Percentiles rank a stretch among this genome's conserved stretches.
Evolutionary conservation across 2,888 invertebrate genomes (phyloP).

Genomic region (Tortrix viridana): DNA sequence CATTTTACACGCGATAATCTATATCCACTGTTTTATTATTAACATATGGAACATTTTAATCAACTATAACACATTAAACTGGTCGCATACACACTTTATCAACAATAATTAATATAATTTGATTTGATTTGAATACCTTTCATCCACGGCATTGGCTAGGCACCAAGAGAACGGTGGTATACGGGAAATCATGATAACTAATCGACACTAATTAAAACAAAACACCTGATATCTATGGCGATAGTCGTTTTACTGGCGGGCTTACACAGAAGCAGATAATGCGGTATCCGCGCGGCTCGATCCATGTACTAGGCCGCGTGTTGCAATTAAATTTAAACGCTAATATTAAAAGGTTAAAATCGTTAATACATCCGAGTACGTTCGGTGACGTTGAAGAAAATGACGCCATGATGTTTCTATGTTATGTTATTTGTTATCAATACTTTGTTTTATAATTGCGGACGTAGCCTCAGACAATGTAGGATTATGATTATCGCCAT

Average conservation of each 20-base stretch:
- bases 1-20: too few species aligned
- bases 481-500: too few species aligned
- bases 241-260: slow-evolving; percentile 76
- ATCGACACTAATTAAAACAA: slow-evolving; percentile 37
- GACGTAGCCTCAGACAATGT: too few species aligned
- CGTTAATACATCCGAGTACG: neutral
- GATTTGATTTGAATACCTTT: slow-evolving; percentile 47
- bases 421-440: slow-evolving; percentile 13
- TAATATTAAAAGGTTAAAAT: neutral
- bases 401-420: slow-evolving; percentile 5
- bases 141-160: slow-evolving; percentile 54
- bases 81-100: too few species aligned
- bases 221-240: slow-evolving; percentile 36
- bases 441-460: neutral
- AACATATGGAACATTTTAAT: too few species aligned
- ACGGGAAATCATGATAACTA: slow-evolving; percentile 46
- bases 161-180: slow-evolving; percentile 70
- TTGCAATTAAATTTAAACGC: neutral
- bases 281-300: slow-evolving; percentile 29
- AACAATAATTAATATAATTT: neutral
- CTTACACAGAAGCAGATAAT: slow-evolving; percentile 23
- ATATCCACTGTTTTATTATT: too few species aligned
- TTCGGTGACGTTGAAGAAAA: slow-evolving; percentile 1
- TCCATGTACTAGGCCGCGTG: neutral
- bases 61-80: too few species aligned